Evolutionary conservation across 2,888 invertebrate genomes (phyloP).

Genomic region (Zhengitettix transpicula): DNA sequence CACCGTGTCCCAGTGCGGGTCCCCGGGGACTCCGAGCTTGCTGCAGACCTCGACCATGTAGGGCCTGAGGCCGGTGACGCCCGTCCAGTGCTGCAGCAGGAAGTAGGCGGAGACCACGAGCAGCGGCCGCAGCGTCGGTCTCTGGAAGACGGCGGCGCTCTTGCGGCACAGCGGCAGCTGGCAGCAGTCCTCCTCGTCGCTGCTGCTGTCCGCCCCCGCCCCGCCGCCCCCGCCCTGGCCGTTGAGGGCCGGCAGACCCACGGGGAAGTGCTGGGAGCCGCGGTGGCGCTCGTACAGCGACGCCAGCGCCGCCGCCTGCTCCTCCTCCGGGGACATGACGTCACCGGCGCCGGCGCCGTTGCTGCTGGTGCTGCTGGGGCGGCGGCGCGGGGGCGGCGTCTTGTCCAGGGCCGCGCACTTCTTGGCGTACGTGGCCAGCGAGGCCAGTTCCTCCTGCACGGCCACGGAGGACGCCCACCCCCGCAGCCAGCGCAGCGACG

Average conservation of each 20-base stretch:
- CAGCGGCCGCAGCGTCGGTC: slow-evolving; percentile 35
- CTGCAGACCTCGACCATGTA: slow-evolving; percentile 39
- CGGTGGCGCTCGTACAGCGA: slow-evolving; percentile 15
- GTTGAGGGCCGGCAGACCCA: not conserved
- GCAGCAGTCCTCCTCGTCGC: not conserved
- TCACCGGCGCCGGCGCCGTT: not conserved
- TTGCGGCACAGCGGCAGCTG: not conserved
- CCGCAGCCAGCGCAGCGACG: slow-evolving; percentile 34
- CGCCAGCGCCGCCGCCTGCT: not conserved
- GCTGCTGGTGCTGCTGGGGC: no score
- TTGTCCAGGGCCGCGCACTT: not conserved
- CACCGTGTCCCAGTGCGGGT: slow-evolving; percentile 32
- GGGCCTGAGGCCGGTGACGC: slow-evolving; percentile 30
- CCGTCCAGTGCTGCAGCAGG: slow-evolving; percentile 34
- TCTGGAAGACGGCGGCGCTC: slow-evolving; percentile 26
- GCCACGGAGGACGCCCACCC: slow-evolving; percentile 35
- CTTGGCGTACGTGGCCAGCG: slow-evolving; percentile 30
- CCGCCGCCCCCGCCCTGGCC: not conserved
- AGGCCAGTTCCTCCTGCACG: slow-evolving; percentile 33
- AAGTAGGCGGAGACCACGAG: slow-evolving; percentile 34
- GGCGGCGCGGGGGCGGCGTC: no score
- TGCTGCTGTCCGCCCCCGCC: not conserved
- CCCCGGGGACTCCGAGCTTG: slow-evolving; percentile 21
- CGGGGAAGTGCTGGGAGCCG: not conserved
- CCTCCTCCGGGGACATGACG: not conserved